Evolutionary conservation across 2,113 vertebrate species (phyloP).

Genomic region (Nerophis ophidion): DNA sequence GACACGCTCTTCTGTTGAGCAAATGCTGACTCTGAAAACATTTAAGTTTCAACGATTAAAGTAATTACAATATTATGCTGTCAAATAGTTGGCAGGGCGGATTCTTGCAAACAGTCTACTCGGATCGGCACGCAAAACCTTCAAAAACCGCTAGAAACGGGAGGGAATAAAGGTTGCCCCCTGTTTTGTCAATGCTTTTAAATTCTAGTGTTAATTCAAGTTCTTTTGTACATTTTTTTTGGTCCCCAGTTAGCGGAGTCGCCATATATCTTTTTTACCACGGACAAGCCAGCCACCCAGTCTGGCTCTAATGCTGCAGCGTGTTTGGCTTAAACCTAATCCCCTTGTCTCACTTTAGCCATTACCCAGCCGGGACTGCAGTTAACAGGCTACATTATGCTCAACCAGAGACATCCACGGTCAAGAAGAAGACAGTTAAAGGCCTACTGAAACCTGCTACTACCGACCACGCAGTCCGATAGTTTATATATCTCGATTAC

Average conservation of each 20-base stretch:
- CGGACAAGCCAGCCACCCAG: constrained; percentile 41
- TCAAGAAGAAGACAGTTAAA: constrained; percentile 40
- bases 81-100: neutral
- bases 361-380: constrained; percentile 57
- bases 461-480: no score
- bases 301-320: constrained; percentile 43
- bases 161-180: neutral
- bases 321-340: constrained; percentile 61
- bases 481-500: no score
- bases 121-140: neutral
- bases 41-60: constrained; percentile 10
- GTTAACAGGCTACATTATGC: constrained; percentile 65
- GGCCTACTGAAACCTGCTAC: no score
- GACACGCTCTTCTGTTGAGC: constrained; percentile 32
- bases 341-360: constrained; percentile 61
- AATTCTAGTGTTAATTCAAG: neutral
- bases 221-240: neutral
- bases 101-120: neutral
- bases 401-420: constrained; percentile 46
- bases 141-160: neutral
- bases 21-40: constrained; percentile 13
- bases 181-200: no score
- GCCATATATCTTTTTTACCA: neutral
- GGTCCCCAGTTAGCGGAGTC: neutral
- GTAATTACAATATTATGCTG: constrained; percentile 13